A percentile compares a stretch with the other conserved stretches of the same genome.
phyloP scores from a whole-genome alignment of 2,797 vertebrate species.

The Hephaestus fuliginosus region DNA sequence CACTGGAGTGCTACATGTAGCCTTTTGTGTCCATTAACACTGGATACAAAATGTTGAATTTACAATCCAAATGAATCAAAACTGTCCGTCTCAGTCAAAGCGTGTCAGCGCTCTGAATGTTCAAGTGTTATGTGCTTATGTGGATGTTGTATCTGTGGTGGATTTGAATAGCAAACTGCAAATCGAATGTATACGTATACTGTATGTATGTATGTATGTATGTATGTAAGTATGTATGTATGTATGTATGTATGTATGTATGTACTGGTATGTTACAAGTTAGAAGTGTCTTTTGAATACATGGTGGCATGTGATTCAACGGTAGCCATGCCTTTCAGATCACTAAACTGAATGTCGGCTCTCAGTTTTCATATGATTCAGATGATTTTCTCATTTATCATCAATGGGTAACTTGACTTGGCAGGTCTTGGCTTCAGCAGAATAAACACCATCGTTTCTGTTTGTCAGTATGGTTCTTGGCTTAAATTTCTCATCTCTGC shows the following conservation, averaged over 20 bases:
- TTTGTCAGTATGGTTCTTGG: conserved; percentile 12
- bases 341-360: conserved; percentile 44
- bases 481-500: neutral
- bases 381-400: conserved; percentile 41
- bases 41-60: conserved; percentile 45
- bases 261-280: conserved; percentile 54
- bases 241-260: conserved; percentile 67
- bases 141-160: conserved; percentile 69
- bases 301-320: conserved; percentile 63
- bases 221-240: conserved; percentile 60
- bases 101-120: conserved; percentile 60
- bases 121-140: conserved; percentile 60
- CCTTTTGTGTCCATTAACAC: conserved; percentile 43
- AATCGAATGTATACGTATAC: conserved; percentile 73
- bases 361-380: conserved; percentile 26
- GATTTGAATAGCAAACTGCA: conserved; percentile 69
- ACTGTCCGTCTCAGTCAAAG: conserved; percentile 37
- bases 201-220: conserved; percentile 64
- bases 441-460: conserved; percentile 67
- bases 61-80: conserved; percentile 38
- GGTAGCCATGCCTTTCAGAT: conserved; percentile 50
- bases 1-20: conserved; percentile 51
- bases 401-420: conserved; percentile 34
- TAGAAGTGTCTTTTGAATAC: conserved; percentile 59
- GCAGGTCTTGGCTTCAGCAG: conserved; percentile 41